Percentiles rank a stretch among this genome's conserved stretches.
Conservation (phyloP, 2,888 invertebrate genomes). For the Caenorhabditis sp. region DNA sequence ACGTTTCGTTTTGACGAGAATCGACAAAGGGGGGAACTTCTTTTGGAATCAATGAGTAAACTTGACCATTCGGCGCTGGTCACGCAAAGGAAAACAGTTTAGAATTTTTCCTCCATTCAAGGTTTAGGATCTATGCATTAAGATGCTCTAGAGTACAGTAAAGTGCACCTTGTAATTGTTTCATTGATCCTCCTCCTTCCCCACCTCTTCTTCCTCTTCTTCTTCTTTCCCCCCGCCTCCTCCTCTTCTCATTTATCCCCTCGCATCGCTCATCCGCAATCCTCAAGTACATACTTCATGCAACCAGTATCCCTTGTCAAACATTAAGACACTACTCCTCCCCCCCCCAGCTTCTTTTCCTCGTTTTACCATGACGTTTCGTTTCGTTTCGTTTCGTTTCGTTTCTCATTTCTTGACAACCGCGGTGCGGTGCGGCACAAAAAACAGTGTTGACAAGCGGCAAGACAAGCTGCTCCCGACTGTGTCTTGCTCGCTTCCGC, state of each 20-base stretch:
- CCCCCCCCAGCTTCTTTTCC: conserved; percentile 6
- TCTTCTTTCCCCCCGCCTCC: not conserved
- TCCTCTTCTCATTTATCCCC: not conserved
- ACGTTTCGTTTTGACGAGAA: too few relatives aligned
- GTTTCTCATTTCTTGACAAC: too few relatives aligned
- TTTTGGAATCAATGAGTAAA: too few relatives aligned
- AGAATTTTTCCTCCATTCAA: too few relatives aligned
- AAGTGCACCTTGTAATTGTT: not conserved
- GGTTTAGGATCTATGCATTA: too few relatives aligned
- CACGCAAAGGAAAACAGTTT: too few relatives aligned
- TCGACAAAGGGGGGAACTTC: too few relatives aligned
- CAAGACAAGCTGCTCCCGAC: conserved; percentile 26
- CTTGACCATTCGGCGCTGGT: too few relatives aligned
- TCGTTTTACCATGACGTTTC: conserved; percentile 35
- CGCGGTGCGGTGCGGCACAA: conserved; percentile 2
- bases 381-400: not conserved
- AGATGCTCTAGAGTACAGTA: too few relatives aligned
- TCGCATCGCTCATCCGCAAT: conserved; percentile 23
- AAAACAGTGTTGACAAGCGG: conserved; percentile 38
- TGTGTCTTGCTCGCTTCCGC: conserved; percentile 25
- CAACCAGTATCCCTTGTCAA: conserved; percentile 58
- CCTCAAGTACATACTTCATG: conserved; percentile 54
- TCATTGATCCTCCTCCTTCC: not conserved
- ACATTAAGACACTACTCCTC: conserved; percentile 23
- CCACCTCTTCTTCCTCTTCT: not conserved